A percentile compares a stretch with the other conserved stretches of the same genome.
Evolutionary conservation across 2,113 vertebrate genomes (phyloP).

Genomic region (Ondatra zibethicus): DNA sequence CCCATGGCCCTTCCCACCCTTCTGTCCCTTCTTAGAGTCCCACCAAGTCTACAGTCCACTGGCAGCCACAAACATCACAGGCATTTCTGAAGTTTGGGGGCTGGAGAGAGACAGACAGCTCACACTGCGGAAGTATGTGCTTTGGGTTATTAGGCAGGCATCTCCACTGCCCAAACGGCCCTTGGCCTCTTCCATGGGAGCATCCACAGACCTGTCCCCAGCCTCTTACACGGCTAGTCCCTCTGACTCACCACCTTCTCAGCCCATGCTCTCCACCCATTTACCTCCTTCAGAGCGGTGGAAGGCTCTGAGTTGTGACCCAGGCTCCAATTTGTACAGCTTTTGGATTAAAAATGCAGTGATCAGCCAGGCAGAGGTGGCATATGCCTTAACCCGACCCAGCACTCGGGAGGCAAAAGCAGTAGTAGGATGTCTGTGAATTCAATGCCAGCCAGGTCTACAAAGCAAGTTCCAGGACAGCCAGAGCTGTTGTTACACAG

Average conservation of each 20-base stretch:
- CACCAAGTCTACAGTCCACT: neutral
- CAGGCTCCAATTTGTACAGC: neutral
- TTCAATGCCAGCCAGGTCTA: neutral
- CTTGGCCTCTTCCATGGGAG: accelerated
- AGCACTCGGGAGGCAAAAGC: neutral
- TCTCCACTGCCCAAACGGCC: neutral
- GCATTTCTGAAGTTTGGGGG: neutral
- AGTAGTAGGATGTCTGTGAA: neutral
- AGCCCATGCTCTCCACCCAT: neutral
- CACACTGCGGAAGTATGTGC: neutral
- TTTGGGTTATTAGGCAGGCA: neutral
- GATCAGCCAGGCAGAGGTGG: neutral
- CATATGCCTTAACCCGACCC: neutral
- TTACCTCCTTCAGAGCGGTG: neutral
- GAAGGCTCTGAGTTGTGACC: neutral
- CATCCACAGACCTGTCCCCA: neutral
- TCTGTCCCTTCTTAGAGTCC: neutral
- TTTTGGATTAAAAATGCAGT: neutral
- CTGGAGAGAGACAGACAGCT: neutral
- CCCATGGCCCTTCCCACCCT: neutral
- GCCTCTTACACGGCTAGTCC: neutral
- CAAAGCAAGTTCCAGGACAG: neutral
- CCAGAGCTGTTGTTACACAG: neutral
- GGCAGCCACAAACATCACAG: neutral
- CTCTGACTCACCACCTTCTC: neutral